Evolutionary conservation across 2,113 vertebrate species (phyloP).

Genomic region (Phrynosoma platyrhinos): DNA sequence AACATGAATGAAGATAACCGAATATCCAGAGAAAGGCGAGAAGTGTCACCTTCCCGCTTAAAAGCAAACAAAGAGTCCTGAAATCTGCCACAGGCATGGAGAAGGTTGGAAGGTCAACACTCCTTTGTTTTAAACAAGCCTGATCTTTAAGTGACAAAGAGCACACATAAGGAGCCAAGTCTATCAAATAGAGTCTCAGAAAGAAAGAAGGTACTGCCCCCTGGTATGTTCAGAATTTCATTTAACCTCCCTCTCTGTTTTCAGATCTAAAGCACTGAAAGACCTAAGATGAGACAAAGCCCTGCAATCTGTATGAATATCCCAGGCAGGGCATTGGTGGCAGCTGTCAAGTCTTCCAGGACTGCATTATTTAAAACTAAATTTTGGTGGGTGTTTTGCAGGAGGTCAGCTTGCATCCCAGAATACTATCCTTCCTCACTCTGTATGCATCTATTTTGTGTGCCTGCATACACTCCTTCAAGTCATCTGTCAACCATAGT

Average conservation of each 20-base stretch:
- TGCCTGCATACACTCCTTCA: background rate
- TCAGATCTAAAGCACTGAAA: slow-evolving; percentile 11
- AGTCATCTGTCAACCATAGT: background rate
- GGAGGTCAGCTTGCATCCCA: background rate
- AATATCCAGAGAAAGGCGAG: slow-evolving; percentile 6
- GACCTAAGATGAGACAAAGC: background rate
- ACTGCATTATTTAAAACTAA: slow-evolving; percentile 7
- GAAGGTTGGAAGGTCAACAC: background rate
- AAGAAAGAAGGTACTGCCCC: slow-evolving; percentile 30
- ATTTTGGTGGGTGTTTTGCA: background rate
- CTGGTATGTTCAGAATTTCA: slow-evolving; percentile 16
- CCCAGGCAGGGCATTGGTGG: background rate
- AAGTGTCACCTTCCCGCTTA: slow-evolving; percentile 28
- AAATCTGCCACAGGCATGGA: background rate
- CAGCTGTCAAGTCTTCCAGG: background rate
- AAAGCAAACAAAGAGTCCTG: slow-evolving; percentile 11
- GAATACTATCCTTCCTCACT: background rate
- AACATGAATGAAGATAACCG: slow-evolving; percentile 14
- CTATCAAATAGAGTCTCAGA: background rate
- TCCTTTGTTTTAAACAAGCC: slow-evolving; percentile 7
- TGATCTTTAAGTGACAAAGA: slow-evolving; percentile 8
- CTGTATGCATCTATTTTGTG: no score
- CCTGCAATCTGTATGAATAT: background rate
- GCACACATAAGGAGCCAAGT: background rate
- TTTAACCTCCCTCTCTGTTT: slow-evolving; percentile 10